Conservation (phyloP, 2,888 invertebrate genomes). For the Ectobius pallidus region DNA sequence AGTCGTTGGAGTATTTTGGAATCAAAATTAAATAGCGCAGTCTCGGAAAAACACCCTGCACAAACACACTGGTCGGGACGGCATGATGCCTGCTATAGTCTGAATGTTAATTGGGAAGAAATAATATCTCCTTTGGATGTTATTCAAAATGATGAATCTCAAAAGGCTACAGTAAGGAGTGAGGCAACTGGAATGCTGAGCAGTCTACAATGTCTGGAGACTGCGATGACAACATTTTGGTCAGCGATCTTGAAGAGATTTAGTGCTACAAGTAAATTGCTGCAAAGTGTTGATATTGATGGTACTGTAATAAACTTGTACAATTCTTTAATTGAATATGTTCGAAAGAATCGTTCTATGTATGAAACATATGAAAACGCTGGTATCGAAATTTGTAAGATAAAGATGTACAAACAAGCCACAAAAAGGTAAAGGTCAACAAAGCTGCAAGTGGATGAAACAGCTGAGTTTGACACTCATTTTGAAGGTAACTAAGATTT, state of each 20-base stretch:
- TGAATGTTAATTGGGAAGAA: neutral
- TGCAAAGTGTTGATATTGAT: neutral
- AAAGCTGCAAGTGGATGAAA: too few relatives aligned
- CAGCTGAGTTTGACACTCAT: neutral
- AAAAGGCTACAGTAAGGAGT: neutral
- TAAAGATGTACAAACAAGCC: neutral
- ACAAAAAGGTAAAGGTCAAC: neutral
- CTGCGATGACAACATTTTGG: neutral
- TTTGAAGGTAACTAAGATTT: neutral
- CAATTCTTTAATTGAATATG: neutral
- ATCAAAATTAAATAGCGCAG: neutral
- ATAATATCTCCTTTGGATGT: neutral
- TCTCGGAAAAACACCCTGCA: neutral
- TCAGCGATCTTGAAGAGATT: neutral
- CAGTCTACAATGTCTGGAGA: neutral
- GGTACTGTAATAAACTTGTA: too few relatives aligned
- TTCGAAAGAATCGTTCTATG: slow-evolving; percentile 8
- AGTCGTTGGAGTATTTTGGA: neutral
- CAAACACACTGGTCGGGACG: neutral
- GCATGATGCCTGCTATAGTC: neutral
- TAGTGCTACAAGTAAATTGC: too few relatives aligned
- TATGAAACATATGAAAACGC: slow-evolving; percentile 6
- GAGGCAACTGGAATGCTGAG: neutral
- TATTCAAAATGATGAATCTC: neutral
- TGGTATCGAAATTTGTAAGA: neutral